A percentile compares a stretch with the other conserved stretches of the same genome.
Evolutionary conservation across 92 coral and sea anemone species (phyloP).

Genomic region (Porites cylindrica): DNA sequence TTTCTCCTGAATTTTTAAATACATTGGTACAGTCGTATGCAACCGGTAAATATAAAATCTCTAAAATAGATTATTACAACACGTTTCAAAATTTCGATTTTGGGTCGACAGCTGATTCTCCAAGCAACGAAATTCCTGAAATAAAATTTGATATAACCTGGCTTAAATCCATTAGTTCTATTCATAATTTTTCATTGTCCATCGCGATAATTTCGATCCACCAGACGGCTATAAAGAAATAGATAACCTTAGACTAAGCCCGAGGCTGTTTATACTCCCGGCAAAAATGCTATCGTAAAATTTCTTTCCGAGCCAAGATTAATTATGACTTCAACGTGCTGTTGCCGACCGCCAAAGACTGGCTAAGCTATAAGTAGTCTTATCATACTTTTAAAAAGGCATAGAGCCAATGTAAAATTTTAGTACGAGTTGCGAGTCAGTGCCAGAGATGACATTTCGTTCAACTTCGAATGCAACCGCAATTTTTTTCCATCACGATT

Average conservation of each 20-base stretch:
- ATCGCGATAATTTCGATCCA: not conserved
- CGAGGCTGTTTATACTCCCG: not conserved
- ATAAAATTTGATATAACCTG: constrained; percentile 2
- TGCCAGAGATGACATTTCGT: not conserved
- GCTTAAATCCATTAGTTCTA: not conserved
- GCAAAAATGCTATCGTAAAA: not conserved
- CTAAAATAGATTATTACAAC: not conserved
- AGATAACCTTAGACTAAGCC: not conserved
- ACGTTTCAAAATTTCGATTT: not conserved
- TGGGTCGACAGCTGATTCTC: constrained; percentile 1
- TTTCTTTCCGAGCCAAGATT: constrained; percentile 7
- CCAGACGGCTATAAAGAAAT: not conserved
- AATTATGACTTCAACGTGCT: not conserved
- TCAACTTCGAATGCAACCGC: constrained; percentile 12
- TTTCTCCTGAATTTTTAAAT: not conserved
- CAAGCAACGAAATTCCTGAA: not conserved
- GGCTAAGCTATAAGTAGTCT: too few species aligned
- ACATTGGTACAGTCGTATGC: not conserved
- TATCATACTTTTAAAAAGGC: not conserved
- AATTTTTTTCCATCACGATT: constrained; percentile 6
- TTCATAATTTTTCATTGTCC: not conserved
- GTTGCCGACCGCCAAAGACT: not conserved
- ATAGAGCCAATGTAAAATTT: not conserved
- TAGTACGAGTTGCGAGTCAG: not conserved
- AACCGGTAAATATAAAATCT: not conserved